Percentiles rank a stretch among this genome's conserved stretches.
phyloP scores from a whole-genome alignment of 2,888 invertebrate species.

The Cancer borealis region DNA sequence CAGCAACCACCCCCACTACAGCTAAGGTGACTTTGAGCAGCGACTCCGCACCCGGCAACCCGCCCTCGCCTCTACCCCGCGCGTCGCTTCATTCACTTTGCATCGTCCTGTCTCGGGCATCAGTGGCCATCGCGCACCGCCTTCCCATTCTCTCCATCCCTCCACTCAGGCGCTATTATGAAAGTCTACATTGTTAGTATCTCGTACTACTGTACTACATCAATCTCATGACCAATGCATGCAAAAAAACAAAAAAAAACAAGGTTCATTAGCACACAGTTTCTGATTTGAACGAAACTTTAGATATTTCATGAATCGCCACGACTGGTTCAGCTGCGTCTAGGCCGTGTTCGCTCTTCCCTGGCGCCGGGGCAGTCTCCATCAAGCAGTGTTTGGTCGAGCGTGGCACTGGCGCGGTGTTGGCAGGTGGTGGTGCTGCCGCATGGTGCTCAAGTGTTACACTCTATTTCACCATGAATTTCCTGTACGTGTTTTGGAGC shows the following conservation, averaged over 20 bases:
- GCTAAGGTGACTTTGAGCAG: conserved; percentile 63
- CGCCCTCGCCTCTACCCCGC: not conserved
- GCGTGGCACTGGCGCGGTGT: not conserved
- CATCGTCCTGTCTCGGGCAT: conserved; percentile 47
- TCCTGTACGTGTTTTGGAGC: conserved; percentile 44
- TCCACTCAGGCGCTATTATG: not conserved
- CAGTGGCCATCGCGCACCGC: not conserved
- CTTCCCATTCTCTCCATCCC: not conserved
- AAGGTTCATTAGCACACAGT: not conserved
- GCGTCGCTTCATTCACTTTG: conserved; percentile 1
- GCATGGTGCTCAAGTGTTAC: not conserved
- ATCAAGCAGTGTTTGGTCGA: not conserved
- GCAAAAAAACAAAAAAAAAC: not conserved
- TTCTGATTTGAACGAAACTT: conserved; percentile 23
- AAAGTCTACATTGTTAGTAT: not conserved
- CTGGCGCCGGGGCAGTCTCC: conserved; percentile 37
- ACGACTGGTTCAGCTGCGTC: not conserved
- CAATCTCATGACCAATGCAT: not conserved
- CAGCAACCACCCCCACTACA: not conserved
- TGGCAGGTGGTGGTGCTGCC: not conserved
- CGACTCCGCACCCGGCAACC: conserved; percentile 61
- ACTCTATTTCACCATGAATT: not conserved
- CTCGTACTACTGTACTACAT: not conserved
- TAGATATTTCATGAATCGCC: not conserved
- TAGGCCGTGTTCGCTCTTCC: not conserved